Evolutionary conservation across 2,888 invertebrate genomes (phyloP).

Genomic region (Galerucella pusilla): DNA sequence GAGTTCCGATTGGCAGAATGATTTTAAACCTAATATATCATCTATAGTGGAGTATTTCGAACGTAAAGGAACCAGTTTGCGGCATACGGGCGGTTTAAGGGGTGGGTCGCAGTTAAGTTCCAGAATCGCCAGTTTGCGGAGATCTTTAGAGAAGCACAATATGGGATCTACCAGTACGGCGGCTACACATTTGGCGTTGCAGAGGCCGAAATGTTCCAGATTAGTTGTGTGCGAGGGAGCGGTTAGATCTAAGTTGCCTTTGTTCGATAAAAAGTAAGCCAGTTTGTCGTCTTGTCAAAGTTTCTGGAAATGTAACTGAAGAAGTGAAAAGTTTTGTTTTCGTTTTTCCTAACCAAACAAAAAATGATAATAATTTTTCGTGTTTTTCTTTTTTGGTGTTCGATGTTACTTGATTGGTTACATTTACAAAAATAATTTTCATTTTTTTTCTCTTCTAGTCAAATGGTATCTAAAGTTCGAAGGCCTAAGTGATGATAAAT

Average conservation of each 20-base stretch:
- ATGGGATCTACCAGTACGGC: conserved; percentile 41
- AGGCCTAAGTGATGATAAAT: conserved; percentile 46
- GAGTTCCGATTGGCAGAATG: conserved; percentile 79
- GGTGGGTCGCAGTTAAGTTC: conserved; percentile 61
- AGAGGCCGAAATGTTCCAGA: conserved; percentile 69
- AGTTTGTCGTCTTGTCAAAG: conserved; percentile 40
- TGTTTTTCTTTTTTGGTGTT: conserved; percentile 8
- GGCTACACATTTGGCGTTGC: conserved; percentile 50
- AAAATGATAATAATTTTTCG: background rate
- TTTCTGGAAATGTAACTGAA: conserved; percentile 31
- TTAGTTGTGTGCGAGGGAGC: conserved; percentile 88
- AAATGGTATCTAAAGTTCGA: conserved; percentile 49
- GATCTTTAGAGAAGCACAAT: conserved; percentile 59
- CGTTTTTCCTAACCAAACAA: background rate
- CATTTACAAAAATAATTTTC: conserved; percentile 26
- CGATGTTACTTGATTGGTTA: conserved; percentile 10
- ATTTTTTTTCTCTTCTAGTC: conserved; percentile 53
- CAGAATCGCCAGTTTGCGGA: conserved; percentile 60
- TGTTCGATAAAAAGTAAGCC: conserved; percentile 78
- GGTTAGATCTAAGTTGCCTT: conserved; percentile 84
- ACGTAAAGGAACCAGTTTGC: conserved; percentile 74
- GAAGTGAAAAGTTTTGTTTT: background rate
- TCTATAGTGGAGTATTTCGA: conserved; percentile 92
- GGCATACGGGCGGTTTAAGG: conserved; percentile 65
- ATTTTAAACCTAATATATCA: conserved; percentile 76